phyloP scores from a whole-genome alignment of 2,797 vertebrate species.

The Gastrophryne carolinensis region DNA sequence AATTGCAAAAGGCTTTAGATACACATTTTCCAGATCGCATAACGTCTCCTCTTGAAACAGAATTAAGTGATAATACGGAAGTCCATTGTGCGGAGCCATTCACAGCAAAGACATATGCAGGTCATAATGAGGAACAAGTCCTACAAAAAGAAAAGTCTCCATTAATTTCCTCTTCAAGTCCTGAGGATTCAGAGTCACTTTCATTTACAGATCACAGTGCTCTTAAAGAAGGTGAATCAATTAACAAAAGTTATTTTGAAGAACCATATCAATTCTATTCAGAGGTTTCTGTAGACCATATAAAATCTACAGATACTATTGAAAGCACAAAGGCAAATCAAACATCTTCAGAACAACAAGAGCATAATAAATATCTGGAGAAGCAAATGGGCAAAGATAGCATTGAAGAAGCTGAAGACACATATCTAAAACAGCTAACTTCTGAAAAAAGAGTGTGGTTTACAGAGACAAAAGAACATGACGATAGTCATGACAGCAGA shows the following conservation, averaged over 20 bases:
- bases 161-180: conserved; percentile 39
- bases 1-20: conserved; percentile 2
- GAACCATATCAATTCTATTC: conserved; percentile 20
- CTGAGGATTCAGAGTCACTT: conserved; percentile 56
- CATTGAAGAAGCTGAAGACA: conserved; percentile 63
- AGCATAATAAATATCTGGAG: conserved; percentile 9
- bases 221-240: conserved; percentile 30
- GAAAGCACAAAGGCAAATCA: conserved; percentile 39
- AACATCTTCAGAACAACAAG: conserved; percentile 27
- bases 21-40: background rate
- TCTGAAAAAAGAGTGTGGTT: conserved; percentile 74
- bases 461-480: conserved; percentile 66
- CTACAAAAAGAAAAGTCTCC: conserved; percentile 13
- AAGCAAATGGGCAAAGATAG: conserved; percentile 52
- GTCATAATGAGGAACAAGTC: background rate
- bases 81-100: conserved; percentile 17
- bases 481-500: conserved; percentile 65
- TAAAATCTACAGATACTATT: background rate
- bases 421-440: conserved; percentile 63
- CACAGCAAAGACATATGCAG: background rate
- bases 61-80: conserved; percentile 43
- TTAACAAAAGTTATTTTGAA: conserved; percentile 41
- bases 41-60: background rate
- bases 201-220: conserved; percentile 57
- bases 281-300: conserved; percentile 27